Base-by-base conservation (phyloP, 2,888 invertebrate species). In the Erebia epiphron region DNA sequence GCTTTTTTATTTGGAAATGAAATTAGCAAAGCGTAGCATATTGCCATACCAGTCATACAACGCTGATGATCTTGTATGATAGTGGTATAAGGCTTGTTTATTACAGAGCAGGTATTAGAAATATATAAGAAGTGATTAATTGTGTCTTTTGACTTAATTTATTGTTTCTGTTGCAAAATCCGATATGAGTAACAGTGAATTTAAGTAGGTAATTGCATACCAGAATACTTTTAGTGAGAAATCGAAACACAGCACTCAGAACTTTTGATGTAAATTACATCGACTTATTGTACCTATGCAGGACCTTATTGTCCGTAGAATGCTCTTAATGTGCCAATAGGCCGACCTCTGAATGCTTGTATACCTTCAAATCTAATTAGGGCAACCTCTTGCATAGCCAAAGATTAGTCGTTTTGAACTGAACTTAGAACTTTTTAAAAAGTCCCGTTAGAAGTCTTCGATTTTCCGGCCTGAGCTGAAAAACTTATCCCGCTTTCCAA, bases 1-100 rank as follows among this genome's bases (percentile, higher is more conserved):
- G 80, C 79, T 11, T 80, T 79, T 77, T 80, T 75, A 76, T 74
- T 76, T 75, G 73, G 76, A 69, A 76, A 67, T 74, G 75, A 78
- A 80, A 79, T 78, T 77, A 77, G 74, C 80, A 80, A 78, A 79
- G 61, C 52, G 50, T 66, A 61, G 13, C 56, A 26, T 56, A 43
- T 50, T 50, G 54, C 26, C 60, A 65, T 57, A 16, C 46, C 46
- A 52, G 52, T 16, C 52, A 14, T 35, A 35, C 58, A 11, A 49
- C 66, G 58, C 64, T 62, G 73, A 68, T 68, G 71, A 71, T 70
- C 70, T 71, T 60, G 70, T 67, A 54, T 52, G 71, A 72, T 75
- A 73, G 71, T 73, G 57, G 66, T 64, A 69, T 68, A 70, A 61
- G 56, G 35, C 58, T 70, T 67, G 60, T 68, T 69, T 69, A 63